These are phyloP conservation scores for Cerastis rubricosa DNA, from an alignment of 2,888 invertebrate genomes.

Conservation along the genomic window DNA sequence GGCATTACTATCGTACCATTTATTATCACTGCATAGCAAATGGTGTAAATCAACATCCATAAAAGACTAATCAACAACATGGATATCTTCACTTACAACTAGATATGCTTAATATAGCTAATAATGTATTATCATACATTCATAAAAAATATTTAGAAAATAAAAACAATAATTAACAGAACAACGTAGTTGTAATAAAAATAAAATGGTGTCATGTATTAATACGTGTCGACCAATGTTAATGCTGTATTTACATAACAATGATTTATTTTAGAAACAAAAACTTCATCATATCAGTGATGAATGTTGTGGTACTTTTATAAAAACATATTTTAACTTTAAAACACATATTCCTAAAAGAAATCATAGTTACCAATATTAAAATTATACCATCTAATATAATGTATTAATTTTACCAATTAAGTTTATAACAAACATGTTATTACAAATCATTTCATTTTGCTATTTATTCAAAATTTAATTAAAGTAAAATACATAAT, in stretches of 20 bases:
- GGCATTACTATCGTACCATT: slow-evolving; percentile 85
- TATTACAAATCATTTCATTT: slow-evolving; percentile 23
- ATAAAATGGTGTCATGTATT: slow-evolving; percentile 86
- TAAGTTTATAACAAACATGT: slow-evolving; percentile 16
- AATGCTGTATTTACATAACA: slow-evolving; percentile 81
- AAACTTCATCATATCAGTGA: slow-evolving; percentile 70
- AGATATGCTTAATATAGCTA: slow-evolving; percentile 82
- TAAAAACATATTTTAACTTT: slow-evolving; percentile 37
- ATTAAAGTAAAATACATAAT: slow-evolving; percentile 8
- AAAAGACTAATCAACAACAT: slow-evolving; percentile 90
- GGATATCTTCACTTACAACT: slow-evolving; percentile 86
- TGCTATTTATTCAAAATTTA: slow-evolving; percentile 13
- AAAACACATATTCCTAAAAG: slow-evolving; percentile 51
- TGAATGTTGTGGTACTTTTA: slow-evolving; percentile 21
- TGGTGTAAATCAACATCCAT: slow-evolving; percentile 90
- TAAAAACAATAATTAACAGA: slow-evolving; percentile 82
- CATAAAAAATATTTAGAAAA: slow-evolving; percentile 80
- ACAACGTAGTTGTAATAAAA: slow-evolving; percentile 82
- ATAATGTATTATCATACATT: slow-evolving; percentile 79
- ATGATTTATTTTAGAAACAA: slow-evolving; percentile 76
- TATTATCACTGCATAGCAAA: slow-evolving; percentile 90
- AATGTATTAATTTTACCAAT: slow-evolving; percentile 36
- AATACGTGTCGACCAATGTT: slow-evolving; percentile 76
- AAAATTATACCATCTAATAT: slow-evolving; percentile 44
- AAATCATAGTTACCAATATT: slow-evolving; percentile 53